Conservation (phyloP, 2,888 invertebrate genomes). For the Ectobius pallidus region DNA sequence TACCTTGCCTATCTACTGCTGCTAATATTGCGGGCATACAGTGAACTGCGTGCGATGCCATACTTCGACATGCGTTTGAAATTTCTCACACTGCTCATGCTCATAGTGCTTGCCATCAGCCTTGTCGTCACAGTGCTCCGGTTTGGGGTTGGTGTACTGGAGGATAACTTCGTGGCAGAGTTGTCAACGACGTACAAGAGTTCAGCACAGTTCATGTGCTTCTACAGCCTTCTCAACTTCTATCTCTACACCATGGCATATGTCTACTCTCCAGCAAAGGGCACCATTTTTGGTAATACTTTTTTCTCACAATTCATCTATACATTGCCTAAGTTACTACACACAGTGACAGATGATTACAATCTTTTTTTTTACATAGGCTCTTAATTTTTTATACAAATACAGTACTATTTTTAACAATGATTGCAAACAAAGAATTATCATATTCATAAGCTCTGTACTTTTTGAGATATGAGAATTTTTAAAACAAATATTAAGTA, state of each 20-base stretch:
- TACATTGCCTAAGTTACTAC: too few relatives aligned
- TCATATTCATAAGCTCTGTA: too few relatives aligned
- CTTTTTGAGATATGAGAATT: too few relatives aligned
- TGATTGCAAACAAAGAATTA: too few relatives aligned
- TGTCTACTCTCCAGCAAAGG: constrained; percentile 87
- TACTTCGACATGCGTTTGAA: constrained; percentile 94
- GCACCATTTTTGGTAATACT: constrained; percentile 84
- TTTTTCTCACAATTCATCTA: too few relatives aligned
- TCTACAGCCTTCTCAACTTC: constrained; percentile 92
- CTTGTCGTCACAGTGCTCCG: constrained; percentile 77
- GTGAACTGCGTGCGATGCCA: constrained; percentile 94
- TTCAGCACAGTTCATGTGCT: constrained; percentile 94
- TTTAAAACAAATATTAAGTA: too few relatives aligned
- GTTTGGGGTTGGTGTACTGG: constrained; percentile 88
- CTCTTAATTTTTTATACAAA: too few relatives aligned
- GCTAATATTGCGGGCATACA: constrained; percentile 87
- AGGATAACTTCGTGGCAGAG: constrained; percentile 93
- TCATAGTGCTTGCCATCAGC: constrained; percentile 77
- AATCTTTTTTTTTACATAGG: too few relatives aligned
- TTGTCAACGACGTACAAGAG: constrained; percentile 87
- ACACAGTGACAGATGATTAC: too few relatives aligned
- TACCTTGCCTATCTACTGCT: constrained; percentile 86
- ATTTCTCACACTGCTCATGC: constrained; percentile 85
- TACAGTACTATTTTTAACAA: too few relatives aligned
- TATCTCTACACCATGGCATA: constrained; percentile 94